Evolutionary conservation across 1,140 invertebrate genomes (phyloP).

Genomic region (Bombus breviceps): DNA sequence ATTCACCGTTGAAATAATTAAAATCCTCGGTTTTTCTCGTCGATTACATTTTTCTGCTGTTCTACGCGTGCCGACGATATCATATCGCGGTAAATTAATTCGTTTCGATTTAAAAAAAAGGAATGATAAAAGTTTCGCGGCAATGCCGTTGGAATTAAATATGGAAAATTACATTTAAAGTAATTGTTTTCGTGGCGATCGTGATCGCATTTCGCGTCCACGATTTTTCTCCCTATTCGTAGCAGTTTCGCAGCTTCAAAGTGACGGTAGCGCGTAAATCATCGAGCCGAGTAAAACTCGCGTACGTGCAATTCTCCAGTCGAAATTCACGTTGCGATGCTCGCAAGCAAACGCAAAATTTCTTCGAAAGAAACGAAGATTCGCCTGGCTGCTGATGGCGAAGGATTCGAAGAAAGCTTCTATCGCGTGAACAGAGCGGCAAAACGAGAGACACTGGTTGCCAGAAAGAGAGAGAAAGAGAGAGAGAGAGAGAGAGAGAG

Average conservation of each 20-base stretch:
- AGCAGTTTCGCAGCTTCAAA: not conserved
- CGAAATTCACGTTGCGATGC: no score
- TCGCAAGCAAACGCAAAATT: no score
- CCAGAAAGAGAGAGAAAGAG: no score
- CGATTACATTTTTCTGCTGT: constrained; percentile 37
- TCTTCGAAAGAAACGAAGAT: no score
- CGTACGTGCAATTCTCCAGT: not conserved
- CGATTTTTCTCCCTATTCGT: not conserved
- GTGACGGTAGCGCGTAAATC: not conserved
- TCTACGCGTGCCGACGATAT: not conserved
- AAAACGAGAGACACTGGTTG: no score
- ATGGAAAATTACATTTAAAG: constrained; percentile 48
- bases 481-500: not conserved
- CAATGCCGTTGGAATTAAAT: constrained; percentile 37
- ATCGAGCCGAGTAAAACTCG: not conserved
- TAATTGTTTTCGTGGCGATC: constrained; percentile 36
- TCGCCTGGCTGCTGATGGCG: no score
- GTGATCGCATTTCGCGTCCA: not conserved
- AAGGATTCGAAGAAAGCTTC: no score
- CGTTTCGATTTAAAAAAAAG: constrained; percentile 46
- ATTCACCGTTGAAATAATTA: constrained; percentile 52
- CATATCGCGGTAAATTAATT: constrained; percentile 51
- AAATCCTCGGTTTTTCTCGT: constrained; percentile 30
- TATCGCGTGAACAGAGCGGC: no score
- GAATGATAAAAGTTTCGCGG: constrained; percentile 28